Evolutionary conservation across 2,797 vertebrate species (phyloP), one percentile per base, ranked within the genome.

Genomic region (Molossus alvarezi): DNA sequence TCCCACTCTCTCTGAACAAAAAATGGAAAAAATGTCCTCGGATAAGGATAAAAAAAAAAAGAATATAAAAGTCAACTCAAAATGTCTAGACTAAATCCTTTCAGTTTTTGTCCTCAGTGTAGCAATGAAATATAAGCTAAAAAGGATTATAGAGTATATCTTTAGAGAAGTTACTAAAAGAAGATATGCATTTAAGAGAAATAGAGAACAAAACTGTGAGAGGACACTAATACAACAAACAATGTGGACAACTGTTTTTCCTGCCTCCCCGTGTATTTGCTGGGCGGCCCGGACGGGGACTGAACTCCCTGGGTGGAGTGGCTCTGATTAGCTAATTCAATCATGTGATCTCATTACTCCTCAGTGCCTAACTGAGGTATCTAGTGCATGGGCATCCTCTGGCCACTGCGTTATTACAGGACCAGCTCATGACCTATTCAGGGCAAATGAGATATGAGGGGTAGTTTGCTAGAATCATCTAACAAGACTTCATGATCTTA

Each of bases 71-170:
- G 27, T 79, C 13, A 45, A 33, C 2, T 37, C 7, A 23, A 91
- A 69, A 71, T 37, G 5, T 80, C 83, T 77, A 83, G n/a, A 72
- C 10, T 2, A 37, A 25, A 64, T 62, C 73, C 29, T 51, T 88
- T 91, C 23, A 94, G 33, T 41, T 88, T 55, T 89, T 86, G 15
- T 76, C n/a, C 45, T 92, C 12, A 76, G n/a, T 27, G 33, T 11
- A 80, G 5, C 29, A 88, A 91, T 76, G 60, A 93, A 33, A 87
- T 75, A 67, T 83, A 92, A 91, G 27, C 1, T 37, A 15, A 77
- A 87, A 82, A 67, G 51, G n/a, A 88, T 18, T 60, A 13, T 3
- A 62, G 9, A 53, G 58, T 41, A 51, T 3, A 75, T 67, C 3
- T 69, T 84, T 77, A 83, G 6, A 72, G 60, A 92, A 33, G 41